phyloP scores from a whole-genome alignment of 2,113 vertebrate species.

The Nerophis ophidion region DNA sequence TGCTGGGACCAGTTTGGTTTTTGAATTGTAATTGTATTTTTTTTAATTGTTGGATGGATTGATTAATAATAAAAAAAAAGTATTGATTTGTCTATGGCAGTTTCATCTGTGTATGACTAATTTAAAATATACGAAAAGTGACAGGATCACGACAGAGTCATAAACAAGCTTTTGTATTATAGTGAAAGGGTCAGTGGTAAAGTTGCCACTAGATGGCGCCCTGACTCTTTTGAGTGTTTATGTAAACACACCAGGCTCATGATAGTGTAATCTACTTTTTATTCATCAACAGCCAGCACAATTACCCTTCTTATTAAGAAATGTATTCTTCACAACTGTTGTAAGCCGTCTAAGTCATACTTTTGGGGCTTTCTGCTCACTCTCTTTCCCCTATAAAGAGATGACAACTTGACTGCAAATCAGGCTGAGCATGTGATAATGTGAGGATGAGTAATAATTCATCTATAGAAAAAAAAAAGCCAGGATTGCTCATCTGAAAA shows the following conservation, averaged over 20 bases:
- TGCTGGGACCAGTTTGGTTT: too few species aligned
- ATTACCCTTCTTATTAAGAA: conserved; percentile 25
- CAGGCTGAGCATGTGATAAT: conserved; percentile 36
- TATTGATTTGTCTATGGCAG: too few species aligned
- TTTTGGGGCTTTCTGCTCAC: conserved; percentile 26
- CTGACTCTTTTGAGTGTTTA: conserved; percentile 10
- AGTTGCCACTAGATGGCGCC: conserved; percentile 48
- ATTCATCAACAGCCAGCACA: conserved; percentile 22
- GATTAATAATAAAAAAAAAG: too few species aligned
- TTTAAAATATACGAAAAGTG: not conserved
- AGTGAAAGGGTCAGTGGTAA: too few species aligned
- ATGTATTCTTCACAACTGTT: conserved; percentile 24
- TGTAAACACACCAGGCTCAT: too few species aligned
- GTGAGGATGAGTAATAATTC: conserved; percentile 24
- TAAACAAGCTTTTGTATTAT: too few species aligned
- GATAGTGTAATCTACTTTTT: conserved; percentile 1
- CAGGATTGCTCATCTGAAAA: conserved; percentile 31
- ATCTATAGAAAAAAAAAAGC: conserved; percentile 39
- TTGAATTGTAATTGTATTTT: too few species aligned
- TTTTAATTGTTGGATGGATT: too few species aligned
- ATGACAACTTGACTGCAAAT: conserved; percentile 14
- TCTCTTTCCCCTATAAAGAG: conserved; percentile 21
- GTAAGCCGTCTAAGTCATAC: conserved; percentile 15
- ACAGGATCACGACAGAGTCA: too few species aligned
- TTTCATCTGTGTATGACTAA: too few species aligned